Percentiles rank a stretch among this genome's conserved stretches.
Conservation (phyloP, 2,888 invertebrate genomes). For the Merodon equestris region DNA sequence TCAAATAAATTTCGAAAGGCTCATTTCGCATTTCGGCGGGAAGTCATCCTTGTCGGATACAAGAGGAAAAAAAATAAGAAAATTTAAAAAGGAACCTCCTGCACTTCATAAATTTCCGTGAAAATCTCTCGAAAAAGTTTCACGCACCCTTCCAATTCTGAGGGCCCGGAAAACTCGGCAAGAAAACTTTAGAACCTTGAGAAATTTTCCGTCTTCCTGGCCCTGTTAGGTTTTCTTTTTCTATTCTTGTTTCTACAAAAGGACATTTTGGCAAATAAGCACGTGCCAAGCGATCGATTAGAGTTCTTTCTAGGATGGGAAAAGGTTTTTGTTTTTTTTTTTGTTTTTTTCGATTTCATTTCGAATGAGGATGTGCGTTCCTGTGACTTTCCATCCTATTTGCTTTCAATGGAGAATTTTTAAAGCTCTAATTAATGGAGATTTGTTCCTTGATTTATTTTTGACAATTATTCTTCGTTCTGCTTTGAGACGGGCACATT, state of each 20-base stretch:
- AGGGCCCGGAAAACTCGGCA: neutral
- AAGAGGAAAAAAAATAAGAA: too few species aligned
- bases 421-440: conserved; percentile 60
- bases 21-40: conserved; percentile 43
- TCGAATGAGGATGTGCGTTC: conserved; percentile 18
- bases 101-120: conserved; percentile 54
- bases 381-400: conserved; percentile 38
- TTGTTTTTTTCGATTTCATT: too few species aligned
- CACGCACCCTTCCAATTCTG: conserved; percentile 33
- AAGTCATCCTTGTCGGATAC: conserved; percentile 21
- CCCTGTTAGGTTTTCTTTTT: conserved; percentile 17
- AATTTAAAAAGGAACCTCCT: conserved; percentile 30
- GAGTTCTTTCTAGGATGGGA: neutral
- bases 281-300: conserved; percentile 58
- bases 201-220: conserved; percentile 30
- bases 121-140: conserved; percentile 57
- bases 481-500: neutral
- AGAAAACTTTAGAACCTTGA: conserved; percentile 47
- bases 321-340: conserved; percentile 22
- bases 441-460: conserved; percentile 56
- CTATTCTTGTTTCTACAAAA: conserved; percentile 5
- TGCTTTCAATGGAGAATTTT: conserved; percentile 52
- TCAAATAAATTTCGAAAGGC: conserved; percentile 53
- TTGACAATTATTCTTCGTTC: conserved; percentile 37
- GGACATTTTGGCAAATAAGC: conserved; percentile 45